Evolutionary conservation across 2,888 invertebrate species (phyloP).

Genomic region (Tholera decimalis): DNA sequence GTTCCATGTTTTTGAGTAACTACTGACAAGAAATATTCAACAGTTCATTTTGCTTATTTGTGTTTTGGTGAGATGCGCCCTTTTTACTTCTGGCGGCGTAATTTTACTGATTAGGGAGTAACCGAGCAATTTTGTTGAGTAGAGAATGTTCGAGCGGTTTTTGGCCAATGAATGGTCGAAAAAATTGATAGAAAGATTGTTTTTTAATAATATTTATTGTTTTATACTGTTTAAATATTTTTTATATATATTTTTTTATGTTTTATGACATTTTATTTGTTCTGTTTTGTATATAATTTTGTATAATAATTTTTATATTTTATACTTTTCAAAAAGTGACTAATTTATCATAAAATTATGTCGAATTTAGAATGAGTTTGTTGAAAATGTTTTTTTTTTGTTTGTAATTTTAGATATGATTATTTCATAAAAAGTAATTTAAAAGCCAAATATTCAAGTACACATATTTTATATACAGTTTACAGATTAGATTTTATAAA

Average conservation of each 20-base stretch:
- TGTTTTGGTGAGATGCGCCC: background rate
- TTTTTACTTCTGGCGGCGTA: background rate
- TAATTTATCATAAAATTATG: background rate
- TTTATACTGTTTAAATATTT: background rate
- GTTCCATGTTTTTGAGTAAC: too few species aligned
- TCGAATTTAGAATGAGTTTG: background rate
- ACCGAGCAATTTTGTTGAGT: background rate
- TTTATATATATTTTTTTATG: background rate
- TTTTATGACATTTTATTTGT: background rate
- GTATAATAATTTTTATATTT: background rate
- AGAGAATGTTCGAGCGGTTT: background rate
- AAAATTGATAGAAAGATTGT: background rate
- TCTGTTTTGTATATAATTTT: background rate
- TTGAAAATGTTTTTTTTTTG: background rate
- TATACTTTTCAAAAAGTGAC: background rate
- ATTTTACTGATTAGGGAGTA: background rate
- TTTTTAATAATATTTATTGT: background rate
- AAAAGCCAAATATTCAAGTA: slow-evolving; percentile 2
- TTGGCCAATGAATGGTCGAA: background rate
- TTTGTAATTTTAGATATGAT: background rate
- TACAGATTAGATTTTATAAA: slow-evolving; percentile 2
- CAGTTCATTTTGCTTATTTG: background rate
- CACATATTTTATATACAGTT: slow-evolving; percentile 6
- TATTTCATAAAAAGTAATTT: slow-evolving; percentile 11
- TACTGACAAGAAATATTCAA: too few species aligned